Base-by-base conservation (phyloP, 2,113 vertebrate species). In the Semnornis frantzii region DNA sequence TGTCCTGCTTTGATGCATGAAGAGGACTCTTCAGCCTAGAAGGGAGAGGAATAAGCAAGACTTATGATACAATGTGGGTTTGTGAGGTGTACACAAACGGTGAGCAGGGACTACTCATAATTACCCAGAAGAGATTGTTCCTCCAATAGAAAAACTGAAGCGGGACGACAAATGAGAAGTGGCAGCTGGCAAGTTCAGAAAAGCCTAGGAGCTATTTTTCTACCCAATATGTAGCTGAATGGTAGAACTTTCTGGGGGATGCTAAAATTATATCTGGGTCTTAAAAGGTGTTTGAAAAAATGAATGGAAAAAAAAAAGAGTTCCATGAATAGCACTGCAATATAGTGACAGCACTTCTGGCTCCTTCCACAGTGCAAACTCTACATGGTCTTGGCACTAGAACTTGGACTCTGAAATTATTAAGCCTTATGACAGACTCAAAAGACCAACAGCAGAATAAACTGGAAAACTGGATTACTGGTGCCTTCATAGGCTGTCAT, bases 231-330 rank as follows among this genome's bases (percentile, higher is more conserved):
- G 13, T 8, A 20, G 18, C n/a, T 66, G 23, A 84, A 62, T 0
- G 3, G 11, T 31, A 37, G 33, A 82, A 62, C 48, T 62, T 87
- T 52, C 62, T 89, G 77, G 33, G 84, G 48, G 81, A 68, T 0
- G 0, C 27, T 27, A 42, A 80, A 92, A 83, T 13, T 37, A 60
- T 64, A 23, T 19, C 62, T 20, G 59, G 37, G 62, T 8, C 52
- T 82, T 82, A 30, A 91, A 78, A 95, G n/a, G 46, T 82, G 13
- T 54, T 89, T 89, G 23, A 76, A 89, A 62, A 87, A 79, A 69
- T 57, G 31, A 87, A 92, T 37, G 39, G 42, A 30, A 87, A 63
- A 76, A 60, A 72, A 18, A 64, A 76, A 57, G 60, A 18, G 1
- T 48, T 71, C 77, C 23, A 33, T 44, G 31, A 69, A 18, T 42